Evolutionary conservation across 35 echinoderm and acorn worm species (phyloP), one percentile per base, ranked within the genome.

Genomic region (Heliocidaris erythrogramma): DNA sequence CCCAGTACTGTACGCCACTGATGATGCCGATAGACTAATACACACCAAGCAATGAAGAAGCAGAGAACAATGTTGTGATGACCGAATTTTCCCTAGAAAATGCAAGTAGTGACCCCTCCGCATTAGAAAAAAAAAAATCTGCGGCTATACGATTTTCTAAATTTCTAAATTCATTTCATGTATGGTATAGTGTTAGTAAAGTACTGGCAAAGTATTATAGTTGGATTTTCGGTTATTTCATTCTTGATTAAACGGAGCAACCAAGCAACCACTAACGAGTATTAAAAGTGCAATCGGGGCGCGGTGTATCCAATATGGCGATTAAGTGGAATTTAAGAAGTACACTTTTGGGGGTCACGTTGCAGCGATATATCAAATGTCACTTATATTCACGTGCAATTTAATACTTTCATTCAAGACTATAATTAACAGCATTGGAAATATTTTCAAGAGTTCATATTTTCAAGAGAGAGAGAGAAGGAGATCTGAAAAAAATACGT

Each of bases 251-350:
- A 52, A 52, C 12, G 0, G 49, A 52, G 49, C 49, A 52, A 52
- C 49, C 49, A 52, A 52, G 49, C 65, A n/a, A 78, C 65, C 65
- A 27, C 65, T 78, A n/a, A 78, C 0, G 27, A 7, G 65, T 17
- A 78, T 78, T 78, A 78, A 78, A 78, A 78, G 65, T 78, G 65
- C 65, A 78, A 27, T 78, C 8, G 65, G 65, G 65, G 65, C 27
- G 65, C 65, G 65, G 65, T 78, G 65, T 78, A 78, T 78, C 27
- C 21, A 78, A 78, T 24, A n/a, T 27, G 17, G 65, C 27, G 65
- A 78, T 78, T 78, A 78, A 78, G 18, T 78, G 65, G 65, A 78
- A 56, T 78, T 78, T 78, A 78, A 78, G 65, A 78, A 78, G 65
- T 78, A 78, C 65, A 78, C 21, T 78, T 78, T 27, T 78, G 27